A percentile compares a stretch with the other conserved stretches of the same genome.
Conservation (phyloP, 2,797 vertebrate genomes). For the Cottoperca gobio region DNA sequence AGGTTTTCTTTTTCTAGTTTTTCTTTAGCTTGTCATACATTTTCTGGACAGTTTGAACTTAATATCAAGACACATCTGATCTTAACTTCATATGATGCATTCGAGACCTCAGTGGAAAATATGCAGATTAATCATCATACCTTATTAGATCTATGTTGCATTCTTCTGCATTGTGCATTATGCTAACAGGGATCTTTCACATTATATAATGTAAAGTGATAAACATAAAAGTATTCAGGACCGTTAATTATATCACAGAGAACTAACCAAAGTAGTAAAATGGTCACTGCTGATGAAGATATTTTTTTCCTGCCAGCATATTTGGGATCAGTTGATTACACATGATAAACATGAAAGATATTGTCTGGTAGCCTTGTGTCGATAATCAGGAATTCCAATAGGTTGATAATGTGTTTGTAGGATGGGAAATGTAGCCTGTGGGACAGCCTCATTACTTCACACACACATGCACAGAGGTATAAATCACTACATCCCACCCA, state of each 20-base stretch:
- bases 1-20: not conserved
- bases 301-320: not conserved
- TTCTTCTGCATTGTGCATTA: not conserved
- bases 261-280: not conserved
- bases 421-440: constrained; percentile 54
- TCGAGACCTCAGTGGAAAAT: not conserved
- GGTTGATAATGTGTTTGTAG: constrained; percentile 54
- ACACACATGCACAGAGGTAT: constrained; percentile 65
- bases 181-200: not conserved
- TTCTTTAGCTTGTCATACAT: not conserved
- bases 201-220: not conserved
- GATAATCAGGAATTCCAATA: constrained; percentile 55
- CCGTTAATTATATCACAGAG: not conserved
- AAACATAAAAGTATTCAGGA: not conserved
- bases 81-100: not conserved
- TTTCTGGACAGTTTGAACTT: constrained; percentile 8
- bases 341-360: constrained; percentile 12
- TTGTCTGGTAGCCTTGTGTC: constrained; percentile 24
- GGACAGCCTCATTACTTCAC: constrained; percentile 54
- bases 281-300: not conserved
- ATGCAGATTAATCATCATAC: not conserved
- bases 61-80: not conserved
- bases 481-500: constrained; percentile 79
- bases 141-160: not conserved
- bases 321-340: constrained; percentile 5